phyloP scores from a whole-genome alignment of 2,888 invertebrate genomes.

The Sesamia inferens region DNA sequence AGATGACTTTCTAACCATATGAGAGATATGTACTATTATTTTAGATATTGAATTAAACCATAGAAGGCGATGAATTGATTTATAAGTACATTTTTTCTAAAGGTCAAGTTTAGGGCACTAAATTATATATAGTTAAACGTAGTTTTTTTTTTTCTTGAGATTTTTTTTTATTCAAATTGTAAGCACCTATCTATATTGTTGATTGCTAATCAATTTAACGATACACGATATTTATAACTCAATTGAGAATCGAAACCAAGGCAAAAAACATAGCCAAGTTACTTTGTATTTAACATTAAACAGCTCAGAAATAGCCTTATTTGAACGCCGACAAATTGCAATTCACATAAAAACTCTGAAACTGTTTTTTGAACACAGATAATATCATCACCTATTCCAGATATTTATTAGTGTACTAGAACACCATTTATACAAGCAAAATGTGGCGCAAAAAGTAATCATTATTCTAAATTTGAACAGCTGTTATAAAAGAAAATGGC shows the following conservation, averaged over 20 bases:
- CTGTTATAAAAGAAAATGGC: constrained; percentile 55
- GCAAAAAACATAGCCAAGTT: not conserved
- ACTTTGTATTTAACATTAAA: not conserved
- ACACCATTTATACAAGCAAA: constrained; percentile 7
- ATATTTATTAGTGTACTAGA: constrained; percentile 7
- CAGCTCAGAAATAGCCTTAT: not conserved
- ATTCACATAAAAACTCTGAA: constrained; percentile 3
- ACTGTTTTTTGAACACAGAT: not conserved
- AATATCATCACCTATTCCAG: constrained; percentile 3
- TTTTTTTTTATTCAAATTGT: too few species aligned
- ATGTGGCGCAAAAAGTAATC: constrained; percentile 26
- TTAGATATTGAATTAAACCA: not conserved
- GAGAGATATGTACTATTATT: not conserved
- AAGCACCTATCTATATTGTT: not conserved
- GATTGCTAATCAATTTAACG: not conserved
- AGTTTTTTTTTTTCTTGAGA: too few species aligned
- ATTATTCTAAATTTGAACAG: constrained; percentile 39
- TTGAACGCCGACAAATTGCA: constrained; percentile 11
- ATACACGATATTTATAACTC: not conserved
- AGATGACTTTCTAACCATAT: too few species aligned
- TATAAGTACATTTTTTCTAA: too few species aligned
- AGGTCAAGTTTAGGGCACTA: not conserved
- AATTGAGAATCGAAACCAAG: constrained; percentile 5
- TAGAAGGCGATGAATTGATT: too few species aligned
- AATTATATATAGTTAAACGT: too few species aligned